phyloP scores from a whole-genome alignment of 2,888 invertebrate species.

The Erebia palarica region DNA sequence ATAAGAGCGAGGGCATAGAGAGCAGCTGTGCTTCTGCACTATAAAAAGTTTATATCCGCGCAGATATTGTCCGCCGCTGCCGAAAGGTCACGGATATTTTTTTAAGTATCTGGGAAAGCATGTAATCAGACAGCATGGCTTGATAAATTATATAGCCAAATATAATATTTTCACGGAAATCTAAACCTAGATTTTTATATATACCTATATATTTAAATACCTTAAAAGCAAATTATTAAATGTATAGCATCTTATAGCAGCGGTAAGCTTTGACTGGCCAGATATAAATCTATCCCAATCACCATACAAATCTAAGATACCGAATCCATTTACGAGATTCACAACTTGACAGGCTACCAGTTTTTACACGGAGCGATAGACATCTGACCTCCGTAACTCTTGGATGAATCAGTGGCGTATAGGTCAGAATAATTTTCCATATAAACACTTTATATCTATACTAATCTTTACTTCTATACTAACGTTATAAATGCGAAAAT shows the following conservation, averaged over 20 bases:
- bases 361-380: conserved; percentile 13
- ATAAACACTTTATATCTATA: not conserved
- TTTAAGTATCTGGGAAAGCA: no score
- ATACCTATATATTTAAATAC: no score
- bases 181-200: not conserved
- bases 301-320: conserved; percentile 13
- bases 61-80: no score
- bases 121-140: no score
- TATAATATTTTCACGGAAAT: not conserved
- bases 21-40: no score
- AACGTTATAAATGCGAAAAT: no score
- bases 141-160: no score
- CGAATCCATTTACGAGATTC: conserved; percentile 11
- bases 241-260: not conserved
- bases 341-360: conserved; percentile 9
- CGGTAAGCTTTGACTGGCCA: not conserved
- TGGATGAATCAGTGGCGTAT: conserved; percentile 13
- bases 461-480: no score
- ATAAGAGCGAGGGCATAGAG: no score
- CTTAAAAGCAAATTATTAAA: not conserved
- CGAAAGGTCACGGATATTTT: no score
- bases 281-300: conserved; percentile 11
- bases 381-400: conserved; percentile 16
- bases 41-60: no score
- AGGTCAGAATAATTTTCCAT: conserved; percentile 16